A percentile compares a stretch with the other conserved stretches of the same genome.
phyloP scores from a whole-genome alignment of 2,888 invertebrate species.

The Alviniconcha strummeri region DNA sequence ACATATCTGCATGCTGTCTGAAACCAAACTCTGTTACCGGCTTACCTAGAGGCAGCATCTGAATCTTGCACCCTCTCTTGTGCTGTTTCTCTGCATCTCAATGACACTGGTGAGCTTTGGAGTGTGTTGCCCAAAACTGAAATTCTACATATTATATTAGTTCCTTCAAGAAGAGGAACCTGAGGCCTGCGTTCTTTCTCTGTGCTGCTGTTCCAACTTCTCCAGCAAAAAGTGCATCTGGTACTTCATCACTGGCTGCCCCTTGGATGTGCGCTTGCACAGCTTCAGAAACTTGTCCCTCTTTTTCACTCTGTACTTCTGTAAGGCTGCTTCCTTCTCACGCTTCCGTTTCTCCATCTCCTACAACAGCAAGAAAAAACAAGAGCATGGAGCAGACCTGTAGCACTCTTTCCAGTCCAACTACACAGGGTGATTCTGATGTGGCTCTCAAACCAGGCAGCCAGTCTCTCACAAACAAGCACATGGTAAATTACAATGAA shows the following conservation, averaged over 20 bases:
- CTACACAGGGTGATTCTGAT: not conserved
- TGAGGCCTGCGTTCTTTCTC: not conserved
- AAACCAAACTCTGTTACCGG: too few species aligned
- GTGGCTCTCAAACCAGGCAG: not conserved
- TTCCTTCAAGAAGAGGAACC: not conserved
- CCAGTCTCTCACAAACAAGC: not conserved
- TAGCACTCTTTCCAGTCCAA: not conserved
- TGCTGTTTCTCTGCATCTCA: too few species aligned
- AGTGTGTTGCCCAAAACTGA: too few species aligned
- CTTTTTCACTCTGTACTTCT: constrained; percentile 82
- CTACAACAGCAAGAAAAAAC: constrained; percentile 37
- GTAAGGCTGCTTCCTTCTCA: constrained; percentile 74
- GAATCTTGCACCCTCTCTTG: too few species aligned
- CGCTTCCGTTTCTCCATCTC: constrained; percentile 44
- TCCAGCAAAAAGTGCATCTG: constrained; percentile 85
- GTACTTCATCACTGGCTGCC: constrained; percentile 90
- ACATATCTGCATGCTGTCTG: too few species aligned
- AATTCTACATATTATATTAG: too few species aligned
- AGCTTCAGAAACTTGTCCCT: constrained; percentile 83
- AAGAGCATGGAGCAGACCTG: not conserved
- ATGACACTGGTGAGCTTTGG: too few species aligned
- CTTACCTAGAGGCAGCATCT: too few species aligned
- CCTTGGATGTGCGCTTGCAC: constrained; percentile 85
- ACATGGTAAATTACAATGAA: not conserved
- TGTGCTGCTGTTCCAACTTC: constrained; percentile 78